Conservation (phyloP, 1,140 invertebrate genomes). For the Drosophila eugracilis region DNA sequence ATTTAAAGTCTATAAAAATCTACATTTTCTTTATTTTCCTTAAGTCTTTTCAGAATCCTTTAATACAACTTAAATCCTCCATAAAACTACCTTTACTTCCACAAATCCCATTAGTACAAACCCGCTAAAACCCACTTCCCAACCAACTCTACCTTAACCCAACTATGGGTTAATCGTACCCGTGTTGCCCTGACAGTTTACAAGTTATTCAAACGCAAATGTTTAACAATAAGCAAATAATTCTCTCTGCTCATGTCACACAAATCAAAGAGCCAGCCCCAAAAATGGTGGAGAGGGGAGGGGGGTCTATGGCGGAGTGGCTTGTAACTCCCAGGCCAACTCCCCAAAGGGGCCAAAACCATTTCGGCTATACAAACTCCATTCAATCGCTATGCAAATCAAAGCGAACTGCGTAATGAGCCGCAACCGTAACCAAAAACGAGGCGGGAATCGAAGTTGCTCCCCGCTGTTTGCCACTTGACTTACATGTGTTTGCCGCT, state of each 20-base stretch:
- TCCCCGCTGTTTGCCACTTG: constrained; percentile 57
- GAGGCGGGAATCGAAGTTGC: constrained; percentile 27
- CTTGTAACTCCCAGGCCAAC: constrained; percentile 9
- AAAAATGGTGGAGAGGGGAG: background rate
- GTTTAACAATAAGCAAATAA: constrained; percentile 79
- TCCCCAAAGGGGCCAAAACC: constrained; percentile 41
- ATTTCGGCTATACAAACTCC: constrained; percentile 27
- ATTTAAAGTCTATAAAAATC: background rate
- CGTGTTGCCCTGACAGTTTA: constrained; percentile 38
- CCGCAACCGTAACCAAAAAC: constrained; percentile 46
- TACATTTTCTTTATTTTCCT: no score
- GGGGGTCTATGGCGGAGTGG: background rate
- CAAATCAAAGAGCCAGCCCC: constrained; percentile 44
- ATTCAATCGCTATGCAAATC: constrained; percentile 77
- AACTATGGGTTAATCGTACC: constrained; percentile 55
- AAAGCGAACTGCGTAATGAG: constrained; percentile 74
- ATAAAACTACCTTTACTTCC: background rate
- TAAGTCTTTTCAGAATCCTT: no score
- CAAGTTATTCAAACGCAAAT: constrained; percentile 61
- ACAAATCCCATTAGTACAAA: constrained; percentile 1
- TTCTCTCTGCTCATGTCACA: constrained; percentile 71
- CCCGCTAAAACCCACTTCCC: background rate
- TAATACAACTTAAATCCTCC: no score
- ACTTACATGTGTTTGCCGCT: constrained; percentile 69
- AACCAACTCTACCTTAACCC: constrained; percentile 5